Base-by-base conservation (phyloP, 2,888 invertebrate species). In the Acrocyrtus sp. region DNA sequence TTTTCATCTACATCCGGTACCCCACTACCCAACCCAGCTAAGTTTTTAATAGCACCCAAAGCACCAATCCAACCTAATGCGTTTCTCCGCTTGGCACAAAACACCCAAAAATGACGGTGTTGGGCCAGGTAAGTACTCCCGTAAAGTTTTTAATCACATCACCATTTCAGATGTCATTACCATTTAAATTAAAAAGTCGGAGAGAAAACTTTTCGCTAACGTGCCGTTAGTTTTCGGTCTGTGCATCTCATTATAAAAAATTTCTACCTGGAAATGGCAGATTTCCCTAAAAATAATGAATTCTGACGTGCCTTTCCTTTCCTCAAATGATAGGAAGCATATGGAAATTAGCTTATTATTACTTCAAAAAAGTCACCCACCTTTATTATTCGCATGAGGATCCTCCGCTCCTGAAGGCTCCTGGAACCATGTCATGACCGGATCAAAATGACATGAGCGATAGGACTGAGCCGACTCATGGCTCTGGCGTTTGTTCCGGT, bases 351-450 rank as follows among this genome's bases (percentile, higher is more conserved):
- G n/a, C n/a, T n/a, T n/a, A n/a, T n/a, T n/a, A 6, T 53, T 34
- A n/a, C n/a, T n/a, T n/a, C n/a, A n/a, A n/a, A n/a, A n/a, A n/a
- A n/a, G n/a, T n/a, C n/a, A 63, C 53, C 27, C 54, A 72, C 73
- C 76, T 73, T 67, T 72, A 69, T 61, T 75, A 73, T 75, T 77
- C 57, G 68, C 73, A 77, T 75, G 70, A 75, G 75, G 65, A 73
- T 65, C 75, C 68, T 68, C 68, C 68, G 68, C 60, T 68, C 68
- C 68, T 60, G 68, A 68, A 74, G 74, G 74, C 74, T 73, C 75
- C 73, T 70, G 70, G 68, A 77, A 77, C 75, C 77, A 77, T 75
- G 77, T 77, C 77, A 77, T 77, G 77, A 73, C 77, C 77, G 69
- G 68, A 60, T 70, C 67, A 57, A 50, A 60, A 58, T 61, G 51